phyloP scores from a whole-genome alignment of 2,888 invertebrate genomes.

The Dinocampus coccinellae region DNA sequence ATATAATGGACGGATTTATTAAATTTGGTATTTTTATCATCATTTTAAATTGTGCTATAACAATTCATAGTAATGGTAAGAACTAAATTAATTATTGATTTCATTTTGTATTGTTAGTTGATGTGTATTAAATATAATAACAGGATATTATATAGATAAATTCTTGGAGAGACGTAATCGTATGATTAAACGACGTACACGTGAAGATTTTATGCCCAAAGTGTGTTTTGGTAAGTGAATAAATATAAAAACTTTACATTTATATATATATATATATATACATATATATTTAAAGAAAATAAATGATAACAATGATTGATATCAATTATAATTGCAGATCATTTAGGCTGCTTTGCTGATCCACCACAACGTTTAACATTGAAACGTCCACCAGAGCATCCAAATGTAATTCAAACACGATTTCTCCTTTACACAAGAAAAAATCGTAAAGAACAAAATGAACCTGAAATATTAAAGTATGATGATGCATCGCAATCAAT shows the following conservation, averaged over 20 bases:
- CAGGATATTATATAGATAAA: conserved; percentile 45
- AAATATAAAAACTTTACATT: conserved; percentile 2
- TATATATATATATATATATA: conserved; percentile 67
- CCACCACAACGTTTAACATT: conserved; percentile 70
- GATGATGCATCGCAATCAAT: conserved; percentile 70
- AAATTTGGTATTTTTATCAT: neutral
- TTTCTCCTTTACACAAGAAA: conserved; percentile 71
- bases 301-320: conserved; percentile 71
- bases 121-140: neutral
- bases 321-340: conserved; percentile 63
- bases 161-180: conserved; percentile 54
- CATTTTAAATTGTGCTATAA: neutral
- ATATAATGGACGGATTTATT: neutral
- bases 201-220: conserved; percentile 56
- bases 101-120: neutral
- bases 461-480: conserved; percentile 69
- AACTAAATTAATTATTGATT: neutral
- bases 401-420: conserved; percentile 71
- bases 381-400: conserved; percentile 73
- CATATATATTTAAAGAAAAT: too few relatives aligned
- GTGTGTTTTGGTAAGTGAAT: conserved; percentile 62
- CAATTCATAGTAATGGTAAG: neutral
- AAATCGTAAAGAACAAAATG: conserved; percentile 55
- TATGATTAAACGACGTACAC: conserved; percentile 51
- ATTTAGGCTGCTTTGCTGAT: conserved; percentile 73